These are phyloP conservation scores for Lepidurus apus DNA, from an alignment of 1,140 invertebrate species.

Conservation along the genomic window DNA sequence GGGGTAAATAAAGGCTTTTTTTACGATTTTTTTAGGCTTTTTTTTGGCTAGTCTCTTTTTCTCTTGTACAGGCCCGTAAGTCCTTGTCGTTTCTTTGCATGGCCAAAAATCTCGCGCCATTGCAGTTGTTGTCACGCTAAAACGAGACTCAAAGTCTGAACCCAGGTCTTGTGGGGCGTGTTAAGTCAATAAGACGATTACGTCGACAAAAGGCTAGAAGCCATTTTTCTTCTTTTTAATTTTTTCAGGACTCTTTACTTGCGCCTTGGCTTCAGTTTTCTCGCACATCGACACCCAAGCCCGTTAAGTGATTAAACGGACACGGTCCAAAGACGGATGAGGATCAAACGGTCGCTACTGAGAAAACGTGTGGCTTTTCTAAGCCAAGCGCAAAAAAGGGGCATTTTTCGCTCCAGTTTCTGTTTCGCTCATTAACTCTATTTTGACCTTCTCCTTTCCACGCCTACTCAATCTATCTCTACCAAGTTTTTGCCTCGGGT, in stretches of 20 bases:
- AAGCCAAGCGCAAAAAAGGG: not conserved
- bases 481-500: not conserved
- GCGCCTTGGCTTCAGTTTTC: not conserved
- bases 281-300: not conserved
- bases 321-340: not conserved
- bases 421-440: constrained; percentile 13
- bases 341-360: not conserved
- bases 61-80: not conserved
- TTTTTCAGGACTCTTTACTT: not conserved
- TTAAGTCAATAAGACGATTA: constrained; percentile 19
- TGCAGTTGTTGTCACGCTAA: constrained; percentile 18
- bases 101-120: not conserved
- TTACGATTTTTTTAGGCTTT: not conserved
- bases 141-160: not conserved
- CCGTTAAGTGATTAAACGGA: constrained; percentile 9
- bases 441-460: not conserved
- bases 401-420: not conserved
- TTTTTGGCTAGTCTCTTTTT: not conserved
- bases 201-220: constrained; percentile 15
- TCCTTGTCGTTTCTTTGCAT: not conserved
- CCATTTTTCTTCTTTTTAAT: not conserved
- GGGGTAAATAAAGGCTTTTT: not conserved
- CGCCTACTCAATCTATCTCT: not conserved
- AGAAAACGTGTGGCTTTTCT: not conserved
- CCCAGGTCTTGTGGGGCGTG: constrained; percentile 7